Base-by-base conservation (phyloP, 2,113 vertebrate genomes). In the Salvelinus alpinus region DNA sequence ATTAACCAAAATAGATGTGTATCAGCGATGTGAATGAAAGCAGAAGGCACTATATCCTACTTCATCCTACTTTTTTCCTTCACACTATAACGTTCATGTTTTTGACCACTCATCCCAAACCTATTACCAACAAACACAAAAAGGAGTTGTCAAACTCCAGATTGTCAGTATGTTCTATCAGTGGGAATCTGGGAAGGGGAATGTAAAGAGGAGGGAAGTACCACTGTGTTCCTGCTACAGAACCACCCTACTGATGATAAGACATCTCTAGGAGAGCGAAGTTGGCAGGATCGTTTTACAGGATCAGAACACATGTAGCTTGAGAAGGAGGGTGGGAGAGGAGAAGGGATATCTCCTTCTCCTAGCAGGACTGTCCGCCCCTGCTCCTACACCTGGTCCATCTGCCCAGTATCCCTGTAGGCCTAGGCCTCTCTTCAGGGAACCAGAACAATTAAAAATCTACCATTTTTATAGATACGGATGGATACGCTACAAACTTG, bases 321-420 rank as follows among this genome's bases (percentile, higher is more conserved):
- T 44, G 38, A 12, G 38, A 44, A 44, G 38, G 38, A 44, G 38
- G 9, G 9, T 44, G 38, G 38, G 38, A 44, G 48, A 66, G 25
- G 70, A 79, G 44, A 85, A 48, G 69, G 77, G 68, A 65, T 73
- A 80, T 82, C 81, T 77, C 77, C 76, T 74, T 60, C 76, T 80
- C 77, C 82, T 87, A 62, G 48, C 12, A 54, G 14, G 51, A 62
- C 83, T 78, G 44, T 74, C 5, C 5, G 8, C 80, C 69, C 38
- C 71, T 71, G 24, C 7, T 74, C 68, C 16, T 65, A 13, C 67
- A 67, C 72, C 13, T 68, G 9, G 69, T 44, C 70, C 78, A 64
- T 88, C 82, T 90, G 74, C 75, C 75, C 78, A 88, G 67, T 84
- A 81, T 85, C 87, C 86, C 82, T 74, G 59, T 59, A 64, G 73